Conservation (phyloP, 2,113 vertebrate species). For the Neolamprologus kungweensis region DNA sequence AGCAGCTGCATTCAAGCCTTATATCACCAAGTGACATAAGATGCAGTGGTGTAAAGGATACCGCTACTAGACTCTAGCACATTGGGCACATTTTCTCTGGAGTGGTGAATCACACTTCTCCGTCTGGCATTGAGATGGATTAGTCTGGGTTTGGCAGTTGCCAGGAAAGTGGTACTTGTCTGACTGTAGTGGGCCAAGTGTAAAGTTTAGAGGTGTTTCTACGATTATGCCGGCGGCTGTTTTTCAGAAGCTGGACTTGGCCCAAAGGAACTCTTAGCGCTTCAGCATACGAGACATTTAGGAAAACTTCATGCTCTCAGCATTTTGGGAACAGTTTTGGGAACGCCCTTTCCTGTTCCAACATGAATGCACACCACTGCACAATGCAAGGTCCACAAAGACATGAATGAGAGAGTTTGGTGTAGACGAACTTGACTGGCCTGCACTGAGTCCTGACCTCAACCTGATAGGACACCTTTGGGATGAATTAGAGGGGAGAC, state of each 20-base stretch:
- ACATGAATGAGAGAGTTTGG: neutral
- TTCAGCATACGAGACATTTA: neutral
- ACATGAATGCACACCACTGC: neutral
- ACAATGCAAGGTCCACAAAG: neutral
- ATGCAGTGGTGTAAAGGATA: neutral
- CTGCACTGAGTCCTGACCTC: neutral
- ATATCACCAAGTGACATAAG: neutral
- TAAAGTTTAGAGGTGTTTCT: neutral
- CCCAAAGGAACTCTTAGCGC: neutral
- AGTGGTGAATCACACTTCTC: neutral
- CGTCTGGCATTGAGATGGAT: fast-evolving
- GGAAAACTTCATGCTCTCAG: neutral
- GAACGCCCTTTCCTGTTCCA: neutral
- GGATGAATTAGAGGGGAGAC: neutral
- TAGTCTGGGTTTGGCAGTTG: neutral
- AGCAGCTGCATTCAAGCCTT: neutral
- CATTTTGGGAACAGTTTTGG: neutral
- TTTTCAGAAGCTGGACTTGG: neutral
- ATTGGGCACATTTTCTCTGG: neutral
- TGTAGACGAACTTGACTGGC: neutral
- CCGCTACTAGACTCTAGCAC: fast-evolving
- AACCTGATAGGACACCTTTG: neutral
- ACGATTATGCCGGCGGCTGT: fast-evolving
- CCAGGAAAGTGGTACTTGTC: neutral
- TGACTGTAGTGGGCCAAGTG: neutral